Evolutionary conservation across 2,113 vertebrate genomes (phyloP).

Genomic region (Catagonus wagneri): DNA sequence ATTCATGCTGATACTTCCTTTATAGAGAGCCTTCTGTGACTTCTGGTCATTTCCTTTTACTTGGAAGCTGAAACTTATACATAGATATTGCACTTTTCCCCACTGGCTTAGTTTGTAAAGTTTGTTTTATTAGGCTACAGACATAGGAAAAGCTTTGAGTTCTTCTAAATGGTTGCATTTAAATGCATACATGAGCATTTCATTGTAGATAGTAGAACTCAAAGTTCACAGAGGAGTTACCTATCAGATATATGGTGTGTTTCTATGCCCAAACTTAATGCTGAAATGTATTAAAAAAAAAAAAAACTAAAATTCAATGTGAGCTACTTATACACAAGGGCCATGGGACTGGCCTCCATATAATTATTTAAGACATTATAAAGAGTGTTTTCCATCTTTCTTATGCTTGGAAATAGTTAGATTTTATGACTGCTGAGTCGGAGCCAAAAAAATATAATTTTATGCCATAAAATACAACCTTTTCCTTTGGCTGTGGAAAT

Average conservation of each 20-base stretch:
- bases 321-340: conserved; percentile 75
- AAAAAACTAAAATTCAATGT: conserved; percentile 71
- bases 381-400: conserved; percentile 80
- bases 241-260: conserved; percentile 64
- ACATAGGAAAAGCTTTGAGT: conserved; percentile 31
- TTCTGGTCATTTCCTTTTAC: background rate
- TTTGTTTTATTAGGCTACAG: conserved; percentile 75
- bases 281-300: conserved; percentile 70
- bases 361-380: conserved; percentile 80
- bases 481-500: conserved; percentile 81
- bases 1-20: conserved; percentile 9
- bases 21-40: background rate
- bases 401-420: conserved; percentile 78
- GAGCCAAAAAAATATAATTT: conserved; percentile 81
- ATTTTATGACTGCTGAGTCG: conserved; percentile 81
- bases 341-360: conserved; percentile 51
- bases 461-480: conserved; percentile 77
- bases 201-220: conserved; percentile 37
- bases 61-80: conserved; percentile 43
- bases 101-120: conserved; percentile 62
- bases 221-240: conserved; percentile 70
- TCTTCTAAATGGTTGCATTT: conserved; percentile 78
- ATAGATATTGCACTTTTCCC: conserved; percentile 1
- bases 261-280: conserved; percentile 52
- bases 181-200: conserved; percentile 79